Base-by-base conservation (phyloP, 2,888 invertebrate genomes). In the Odontomyia ornata region DNA sequence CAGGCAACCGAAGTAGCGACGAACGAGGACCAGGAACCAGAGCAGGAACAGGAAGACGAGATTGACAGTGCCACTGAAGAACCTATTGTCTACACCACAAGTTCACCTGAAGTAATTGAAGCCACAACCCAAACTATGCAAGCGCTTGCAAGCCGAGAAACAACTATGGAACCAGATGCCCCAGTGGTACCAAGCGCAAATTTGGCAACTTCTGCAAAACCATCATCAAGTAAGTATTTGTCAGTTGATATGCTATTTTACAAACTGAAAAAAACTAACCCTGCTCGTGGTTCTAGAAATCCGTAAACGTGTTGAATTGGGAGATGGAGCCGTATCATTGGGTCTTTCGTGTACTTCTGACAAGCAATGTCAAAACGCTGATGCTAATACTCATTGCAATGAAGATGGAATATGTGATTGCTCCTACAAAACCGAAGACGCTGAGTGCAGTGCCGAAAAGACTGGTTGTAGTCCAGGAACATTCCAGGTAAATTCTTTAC, bases 391-490 rank as follows among this genome's bases (percentile, higher is more conserved):
- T 0, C 88, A 91, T 76, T 96, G 96, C 84, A 87, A 87, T 89
- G 73, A 80, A 28, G 82, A 81, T 1, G 84, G 85, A 18, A 84
- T 89, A 77, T 96, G 96, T 83, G 95, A 96, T 83, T 96, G 96
- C 84, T 87, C 90, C 11, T 86, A 89, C 79, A 88, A 88, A 67
- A 13, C 47, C 4, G 88, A 87, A 15, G 91, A 91, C 79, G 88
- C 88, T 18, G 87, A 89, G 43, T 95, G 96, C 85, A 90, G 91
- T 21, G 93, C 94, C 0, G 87, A 89, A 67, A 91, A 90, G 82
- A 90, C 92, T 76, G 96, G 95, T 60, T 96, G 96, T 84, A 90
- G 93, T 80, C 90, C 92, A 18, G 94, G 95, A 78, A 96, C 96
- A 18, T 96, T 96, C 85, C 94, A 94, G 82, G 86, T 86, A 79